These are phyloP conservation scores for Gallinago solitaria DNA, from an alignment of 2,797 vertebrate species.

Conservation along the genomic window DNA sequence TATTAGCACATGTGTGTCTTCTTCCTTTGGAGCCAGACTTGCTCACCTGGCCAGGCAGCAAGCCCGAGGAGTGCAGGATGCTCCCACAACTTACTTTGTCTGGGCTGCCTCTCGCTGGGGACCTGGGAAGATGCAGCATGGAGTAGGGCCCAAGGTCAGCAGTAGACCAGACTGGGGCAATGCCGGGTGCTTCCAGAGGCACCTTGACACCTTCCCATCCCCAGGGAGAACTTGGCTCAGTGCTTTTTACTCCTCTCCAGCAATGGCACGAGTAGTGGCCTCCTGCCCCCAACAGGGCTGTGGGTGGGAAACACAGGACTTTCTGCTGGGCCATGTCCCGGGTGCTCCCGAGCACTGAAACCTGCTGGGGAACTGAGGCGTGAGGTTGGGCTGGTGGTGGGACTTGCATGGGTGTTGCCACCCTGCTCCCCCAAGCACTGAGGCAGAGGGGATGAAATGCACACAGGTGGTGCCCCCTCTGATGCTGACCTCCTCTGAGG, in stretches of 20 bases:
- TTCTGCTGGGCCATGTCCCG: not conserved
- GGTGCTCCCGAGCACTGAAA: not conserved
- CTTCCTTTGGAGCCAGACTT: not conserved
- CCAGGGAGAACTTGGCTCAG: not conserved
- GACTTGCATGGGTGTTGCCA: not conserved
- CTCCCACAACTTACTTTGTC: rapidly evolving
- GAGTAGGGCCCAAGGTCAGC: not conserved
- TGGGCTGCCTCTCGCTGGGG: not conserved
- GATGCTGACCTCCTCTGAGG: not conserved
- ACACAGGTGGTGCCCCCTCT: not conserved
- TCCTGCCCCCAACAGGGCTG: not conserved
- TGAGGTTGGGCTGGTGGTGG: not conserved
- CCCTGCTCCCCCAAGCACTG: not conserved
- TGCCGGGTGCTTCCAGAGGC: not conserved
- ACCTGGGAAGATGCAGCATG: not conserved
- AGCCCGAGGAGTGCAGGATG: not conserved
- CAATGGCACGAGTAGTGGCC: rapidly evolving
- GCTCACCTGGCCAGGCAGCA: rapidly evolving
- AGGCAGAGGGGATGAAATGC: not conserved
- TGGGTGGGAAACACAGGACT: not conserved
- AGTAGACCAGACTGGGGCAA: not conserved
- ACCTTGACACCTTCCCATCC: not conserved
- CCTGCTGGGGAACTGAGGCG: rapidly evolving
- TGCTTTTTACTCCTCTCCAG: not conserved
- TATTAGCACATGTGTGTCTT: rapidly evolving